A percentile compares a stretch with the other conserved stretches of the same genome.
phyloP scores from a whole-genome alignment of 2,113 vertebrate species.

The Nycticryphes semicollaris region DNA sequence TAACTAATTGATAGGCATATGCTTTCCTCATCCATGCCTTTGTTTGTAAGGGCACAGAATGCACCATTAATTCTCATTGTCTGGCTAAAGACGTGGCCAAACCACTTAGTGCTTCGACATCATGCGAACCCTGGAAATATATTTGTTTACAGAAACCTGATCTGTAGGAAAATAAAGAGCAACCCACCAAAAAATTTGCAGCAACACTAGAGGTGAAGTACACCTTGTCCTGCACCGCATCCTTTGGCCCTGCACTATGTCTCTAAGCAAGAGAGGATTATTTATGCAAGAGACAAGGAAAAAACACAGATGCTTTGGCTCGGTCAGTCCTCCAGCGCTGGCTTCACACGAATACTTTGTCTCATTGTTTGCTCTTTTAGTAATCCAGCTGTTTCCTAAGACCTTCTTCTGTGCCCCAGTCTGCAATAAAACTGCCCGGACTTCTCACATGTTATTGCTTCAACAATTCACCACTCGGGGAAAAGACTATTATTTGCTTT shows the following conservation, averaged over 20 bases:
- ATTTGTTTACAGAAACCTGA: neutral
- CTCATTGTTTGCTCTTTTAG: neutral
- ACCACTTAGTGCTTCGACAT: neutral
- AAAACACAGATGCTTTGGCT: neutral
- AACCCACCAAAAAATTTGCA: neutral
- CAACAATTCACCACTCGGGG: neutral
- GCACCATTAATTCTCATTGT: neutral
- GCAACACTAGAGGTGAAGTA: accelerated
- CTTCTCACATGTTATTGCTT: accelerated
- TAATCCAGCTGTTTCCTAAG: neutral
- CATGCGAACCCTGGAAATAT: neutral
- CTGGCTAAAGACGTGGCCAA: neutral
- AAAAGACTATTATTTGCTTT: neutral
- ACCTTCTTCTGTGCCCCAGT: neutral
- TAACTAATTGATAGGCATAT: neutral
- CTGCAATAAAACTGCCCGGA: neutral
- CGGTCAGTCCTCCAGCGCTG: neutral
- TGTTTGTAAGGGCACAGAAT: neutral
- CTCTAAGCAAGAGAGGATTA: neutral
- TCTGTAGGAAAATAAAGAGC: neutral
- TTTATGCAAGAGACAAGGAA: neutral
- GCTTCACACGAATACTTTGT: neutral
- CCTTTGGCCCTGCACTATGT: neutral
- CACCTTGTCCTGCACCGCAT: neutral
- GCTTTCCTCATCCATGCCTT: neutral